These are phyloP conservation scores for Bombus sylvicola DNA, from an alignment of 1,140 invertebrate species.

Conservation along the genomic window DNA sequence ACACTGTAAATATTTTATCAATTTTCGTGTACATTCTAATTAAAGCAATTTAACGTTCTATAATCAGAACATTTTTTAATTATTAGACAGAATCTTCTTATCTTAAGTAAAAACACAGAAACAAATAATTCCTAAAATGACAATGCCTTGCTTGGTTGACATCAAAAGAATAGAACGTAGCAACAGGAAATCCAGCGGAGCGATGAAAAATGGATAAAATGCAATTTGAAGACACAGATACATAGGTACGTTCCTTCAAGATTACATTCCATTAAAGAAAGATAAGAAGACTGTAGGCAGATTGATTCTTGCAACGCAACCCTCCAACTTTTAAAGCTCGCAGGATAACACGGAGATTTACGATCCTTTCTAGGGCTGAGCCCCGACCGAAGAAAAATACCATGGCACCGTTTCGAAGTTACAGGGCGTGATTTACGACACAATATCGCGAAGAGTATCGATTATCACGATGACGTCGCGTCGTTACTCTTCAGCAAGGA, in stretches of 20 bases:
- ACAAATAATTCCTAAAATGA: too few relatives aligned
- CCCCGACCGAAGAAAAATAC: not conserved
- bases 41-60: too few relatives aligned
- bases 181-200: not conserved
- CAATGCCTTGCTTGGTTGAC: too few relatives aligned
- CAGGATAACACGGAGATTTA: constrained; percentile 25
- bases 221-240: not conserved
- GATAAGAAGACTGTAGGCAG: not conserved
- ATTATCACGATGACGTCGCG: constrained; percentile 30
- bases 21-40: too few relatives aligned
- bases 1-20: too few relatives aligned
- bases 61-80: too few relatives aligned
- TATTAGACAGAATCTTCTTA: too few relatives aligned
- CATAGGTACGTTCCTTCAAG: not conserved
- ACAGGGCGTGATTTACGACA: constrained; percentile 24
- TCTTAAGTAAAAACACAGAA: too few relatives aligned
- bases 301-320: constrained; percentile 25
- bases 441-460: constrained; percentile 36
- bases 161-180: too few relatives aligned
- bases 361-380: not conserved
- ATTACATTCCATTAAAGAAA: not conserved
- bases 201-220: not conserved
- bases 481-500: not conserved
- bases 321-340: not conserved
- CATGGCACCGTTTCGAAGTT: not conserved